Base-by-base conservation (phyloP, 1,140 invertebrate species). In the Paralvinella palmiformis region DNA sequence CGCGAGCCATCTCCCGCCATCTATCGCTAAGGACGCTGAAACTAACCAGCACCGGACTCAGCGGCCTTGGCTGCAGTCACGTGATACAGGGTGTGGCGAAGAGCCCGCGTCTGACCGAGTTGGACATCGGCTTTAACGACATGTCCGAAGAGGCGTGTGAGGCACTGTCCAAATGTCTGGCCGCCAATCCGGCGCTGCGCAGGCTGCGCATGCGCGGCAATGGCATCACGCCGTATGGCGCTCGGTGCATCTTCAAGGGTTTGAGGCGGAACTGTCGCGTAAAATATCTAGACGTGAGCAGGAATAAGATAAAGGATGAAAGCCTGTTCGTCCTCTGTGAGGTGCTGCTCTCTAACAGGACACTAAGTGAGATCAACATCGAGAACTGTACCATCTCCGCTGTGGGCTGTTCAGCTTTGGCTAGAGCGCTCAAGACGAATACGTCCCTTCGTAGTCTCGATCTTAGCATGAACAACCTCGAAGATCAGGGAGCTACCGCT, bases 341-440 rank as follows among this genome's bases (percentile, higher is more conserved):
- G 55, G 74, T 75, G 72, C 60, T 79, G 31, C 68, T 69, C 56
- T 35, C 65, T 58, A 79, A 79, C 68, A 63, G 71, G 24, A 67
- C 64, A 15, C 58, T 78, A 20, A 63, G 68, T 22, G 74, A 77
- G 17, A 29, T 79, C 4, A 75, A 72, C 64, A 60, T 79, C 5
- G 77, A 79, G 63, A 76, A 75, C 59, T 79, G 77, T 68, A 73
- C 72, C 10, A 66, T 79, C 13, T 75, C 74, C 3, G 59, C 65
- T 5, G 57, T 44, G 15, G 76, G 72, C 4, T 75, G 72, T 64
- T 67, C 69, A 2, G 57, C 66, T 22, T 57, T 79, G 27, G 70
- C 73, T 22, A 70, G 76, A 55, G 62, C 76, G 6, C 65, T 79
- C 22, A 57, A 70, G 17, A 69, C 65, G 6, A 76, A 75, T 61